Evolutionary conservation across 2,113 vertebrate species (phyloP).

Genomic region (Suncus etruscus): DNA sequence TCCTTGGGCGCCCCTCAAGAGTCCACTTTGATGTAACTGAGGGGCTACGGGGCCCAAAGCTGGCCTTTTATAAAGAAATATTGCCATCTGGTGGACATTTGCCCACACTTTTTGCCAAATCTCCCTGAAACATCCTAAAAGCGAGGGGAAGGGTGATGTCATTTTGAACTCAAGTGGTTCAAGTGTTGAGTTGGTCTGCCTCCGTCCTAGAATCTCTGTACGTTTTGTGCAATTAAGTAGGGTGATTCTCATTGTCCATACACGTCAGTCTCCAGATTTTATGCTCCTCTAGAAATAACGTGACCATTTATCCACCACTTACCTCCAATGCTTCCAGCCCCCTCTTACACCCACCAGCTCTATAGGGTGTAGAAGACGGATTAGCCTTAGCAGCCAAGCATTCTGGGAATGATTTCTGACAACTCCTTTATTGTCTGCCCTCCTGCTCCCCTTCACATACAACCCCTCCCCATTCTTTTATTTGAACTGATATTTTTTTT

Average conservation of each 20-base stretch:
- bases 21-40: not conserved
- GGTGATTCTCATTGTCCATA: not conserved
- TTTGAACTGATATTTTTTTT: not conserved
- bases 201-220: not conserved
- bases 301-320: not conserved
- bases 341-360: not conserved
- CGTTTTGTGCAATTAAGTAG: not conserved
- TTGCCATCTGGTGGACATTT: conserved; percentile 78
- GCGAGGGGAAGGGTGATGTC: not conserved
- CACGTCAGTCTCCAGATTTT: not conserved
- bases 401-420: not conserved
- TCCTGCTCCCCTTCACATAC: not conserved
- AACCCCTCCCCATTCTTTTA: not conserved
- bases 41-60: conserved; percentile 19
- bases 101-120: conserved; percentile 22
- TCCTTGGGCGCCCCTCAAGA: not conserved
- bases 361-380: too few relatives aligned
- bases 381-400: not conserved
- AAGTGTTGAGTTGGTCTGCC: not conserved
- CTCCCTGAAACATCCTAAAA: not conserved
- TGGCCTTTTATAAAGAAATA: conserved; percentile 74
- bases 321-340: not conserved
- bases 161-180: conserved; percentile 30
- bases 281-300: not conserved
- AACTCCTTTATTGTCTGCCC: not conserved